Conservation (phyloP, 2,113 vertebrate species). For the Orientallactaga bullata region DNA sequence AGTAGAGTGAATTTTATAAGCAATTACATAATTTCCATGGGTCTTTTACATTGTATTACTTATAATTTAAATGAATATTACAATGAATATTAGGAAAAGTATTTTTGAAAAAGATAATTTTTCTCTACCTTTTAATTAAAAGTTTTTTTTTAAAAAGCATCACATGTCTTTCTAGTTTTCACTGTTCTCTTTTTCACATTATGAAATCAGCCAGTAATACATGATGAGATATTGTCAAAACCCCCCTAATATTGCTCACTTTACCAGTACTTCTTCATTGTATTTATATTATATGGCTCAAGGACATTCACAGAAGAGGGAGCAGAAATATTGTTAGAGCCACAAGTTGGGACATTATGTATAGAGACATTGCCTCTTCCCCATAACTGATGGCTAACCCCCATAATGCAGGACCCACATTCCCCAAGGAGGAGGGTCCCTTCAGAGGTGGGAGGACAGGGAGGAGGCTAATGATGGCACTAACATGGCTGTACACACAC, state of each 20-base stretch:
- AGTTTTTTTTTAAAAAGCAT: background rate
- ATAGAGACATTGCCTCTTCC: too few species aligned
- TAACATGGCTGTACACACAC: too few species aligned
- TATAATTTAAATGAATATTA: slow-evolving; percentile 51
- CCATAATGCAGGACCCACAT: too few species aligned
- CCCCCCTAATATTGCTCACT: background rate
- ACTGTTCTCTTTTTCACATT: background rate
- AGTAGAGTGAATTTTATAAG: slow-evolving; percentile 74
- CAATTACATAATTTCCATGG: slow-evolving; percentile 78
- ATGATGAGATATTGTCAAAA: background rate
- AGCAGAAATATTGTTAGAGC: too few species aligned
- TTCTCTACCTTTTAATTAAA: slow-evolving; percentile 24
- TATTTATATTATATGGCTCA: too few species aligned
- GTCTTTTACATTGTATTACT: slow-evolving; percentile 70
- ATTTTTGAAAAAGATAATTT: background rate
- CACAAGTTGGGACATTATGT: too few species aligned
- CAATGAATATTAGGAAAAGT: background rate
- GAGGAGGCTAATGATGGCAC: too few species aligned
- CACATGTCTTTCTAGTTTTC: background rate
- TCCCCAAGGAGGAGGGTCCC: too few species aligned
- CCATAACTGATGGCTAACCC: too few species aligned
- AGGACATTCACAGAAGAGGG: too few species aligned
- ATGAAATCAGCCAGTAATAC: too few species aligned
- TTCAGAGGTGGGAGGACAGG: too few species aligned
- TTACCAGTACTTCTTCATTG: background rate